These are phyloP conservation scores for Tenthredo scrophulariae DNA, from an alignment of 2,888 invertebrate species.

Conservation along the genomic window DNA sequence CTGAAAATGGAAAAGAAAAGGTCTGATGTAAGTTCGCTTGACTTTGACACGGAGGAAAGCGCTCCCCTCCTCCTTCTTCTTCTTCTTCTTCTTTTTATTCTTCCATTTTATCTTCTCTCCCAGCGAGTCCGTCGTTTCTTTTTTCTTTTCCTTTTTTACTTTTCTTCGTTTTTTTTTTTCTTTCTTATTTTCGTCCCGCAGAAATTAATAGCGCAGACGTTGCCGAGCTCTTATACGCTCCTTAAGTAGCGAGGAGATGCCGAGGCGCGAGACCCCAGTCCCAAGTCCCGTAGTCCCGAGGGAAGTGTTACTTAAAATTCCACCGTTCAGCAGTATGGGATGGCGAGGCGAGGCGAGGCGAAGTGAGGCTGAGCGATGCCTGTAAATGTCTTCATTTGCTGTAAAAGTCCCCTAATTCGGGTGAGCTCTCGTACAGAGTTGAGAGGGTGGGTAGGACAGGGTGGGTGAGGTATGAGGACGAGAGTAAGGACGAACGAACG, in stretches of 20 bases:
- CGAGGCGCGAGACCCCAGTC: slow-evolving; percentile 8
- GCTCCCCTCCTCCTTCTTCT: not conserved
- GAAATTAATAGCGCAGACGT: slow-evolving; percentile 49
- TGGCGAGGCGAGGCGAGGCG: slow-evolving; percentile 39
- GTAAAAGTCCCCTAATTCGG: slow-evolving; percentile 58
- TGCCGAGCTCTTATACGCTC: slow-evolving; percentile 45
- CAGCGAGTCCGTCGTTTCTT: not conserved
- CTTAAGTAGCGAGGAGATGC: slow-evolving; percentile 35
- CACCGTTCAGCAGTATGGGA: slow-evolving; percentile 53
- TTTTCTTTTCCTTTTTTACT: no score
- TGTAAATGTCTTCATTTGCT: slow-evolving; percentile 58
- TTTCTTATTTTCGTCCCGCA: not conserved
- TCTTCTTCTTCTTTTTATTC: not conserved
- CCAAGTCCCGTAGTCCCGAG: slow-evolving; percentile 24
- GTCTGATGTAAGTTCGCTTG: not conserved
- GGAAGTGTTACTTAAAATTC: slow-evolving; percentile 58
- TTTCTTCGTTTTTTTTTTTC: not conserved
- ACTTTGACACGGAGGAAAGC: not conserved
- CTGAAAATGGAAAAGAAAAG: slow-evolving; percentile 62
- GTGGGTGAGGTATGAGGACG: not conserved
- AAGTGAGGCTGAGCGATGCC: slow-evolving; percentile 48
- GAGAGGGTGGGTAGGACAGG: not conserved
- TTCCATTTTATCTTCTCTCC: not conserved
- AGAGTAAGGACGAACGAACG: not conserved
- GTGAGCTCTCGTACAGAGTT: slow-evolving; percentile 53